Conservation (phyloP, 2,888 invertebrate species). For the Mellilla xanthometata region DNA sequence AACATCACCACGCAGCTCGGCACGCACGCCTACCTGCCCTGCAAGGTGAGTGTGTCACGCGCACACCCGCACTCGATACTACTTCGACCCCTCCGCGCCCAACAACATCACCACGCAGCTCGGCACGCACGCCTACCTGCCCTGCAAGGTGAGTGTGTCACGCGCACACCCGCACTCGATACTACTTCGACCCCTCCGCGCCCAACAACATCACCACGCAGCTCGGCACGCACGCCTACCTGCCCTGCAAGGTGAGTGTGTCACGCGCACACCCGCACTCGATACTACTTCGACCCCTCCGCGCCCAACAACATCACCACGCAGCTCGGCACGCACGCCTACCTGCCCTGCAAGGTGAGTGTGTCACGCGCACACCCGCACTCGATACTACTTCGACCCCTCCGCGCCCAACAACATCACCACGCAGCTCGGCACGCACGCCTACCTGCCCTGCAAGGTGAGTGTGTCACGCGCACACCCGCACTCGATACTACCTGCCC, state of each 20-base stretch:
- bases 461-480: conserved; percentile 86
- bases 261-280: too few species aligned
- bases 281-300: conserved; percentile 91
- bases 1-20: conserved; percentile 96
- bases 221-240: conserved; percentile 94
- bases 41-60: conserved; percentile 82
- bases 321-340: conserved; percentile 95
- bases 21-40: conserved; percentile 94
- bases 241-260: conserved; percentile 89
- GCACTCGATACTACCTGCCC: conserved; percentile 93
- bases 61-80: conserved; percentile 47
- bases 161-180: too few species aligned
- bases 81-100: conserved; percentile 91
- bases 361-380: conserved; percentile 89
- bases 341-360: conserved; percentile 91
- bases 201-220: conserved; percentile 95
- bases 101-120: conserved; percentile 95
- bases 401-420: conserved; percentile 93
- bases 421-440: conserved; percentile 94
- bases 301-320: conserved; percentile 94
- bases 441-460: conserved; percentile 94
- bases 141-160: conserved; percentile 86
- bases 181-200: conserved; percentile 91
- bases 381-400: conserved; percentile 93
- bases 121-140: conserved; percentile 94